Conservation (phyloP, 2,888 invertebrate species). For the Phyllotreta striolata region DNA sequence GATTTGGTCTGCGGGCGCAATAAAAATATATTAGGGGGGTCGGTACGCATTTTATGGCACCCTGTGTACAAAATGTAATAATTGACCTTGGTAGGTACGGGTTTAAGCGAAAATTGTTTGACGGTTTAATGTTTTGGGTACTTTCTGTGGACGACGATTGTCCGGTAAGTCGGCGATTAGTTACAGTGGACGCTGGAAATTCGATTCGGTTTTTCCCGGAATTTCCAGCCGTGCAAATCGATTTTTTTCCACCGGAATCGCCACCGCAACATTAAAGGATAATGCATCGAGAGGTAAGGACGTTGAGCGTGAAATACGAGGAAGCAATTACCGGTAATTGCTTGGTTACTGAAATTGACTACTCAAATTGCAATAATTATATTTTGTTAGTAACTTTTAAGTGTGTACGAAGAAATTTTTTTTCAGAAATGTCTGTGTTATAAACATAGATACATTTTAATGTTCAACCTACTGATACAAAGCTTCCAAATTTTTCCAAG, state of each 20-base stretch:
- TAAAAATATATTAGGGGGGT: conserved; percentile 36
- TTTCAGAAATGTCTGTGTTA: no score
- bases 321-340: not conserved
- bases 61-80: conserved; percentile 28
- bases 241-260: conserved; percentile 1
- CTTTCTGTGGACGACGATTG: conserved; percentile 15
- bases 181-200: conserved; percentile 29
- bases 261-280: conserved; percentile 17
- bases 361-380: no score
- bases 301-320: not conserved
- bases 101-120: conserved; percentile 25
- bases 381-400: no score
- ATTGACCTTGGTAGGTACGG: conserved; percentile 35
- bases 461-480: no score
- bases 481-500: no score
- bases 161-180: conserved; percentile 23
- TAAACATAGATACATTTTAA: no score
- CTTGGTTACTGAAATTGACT: not conserved
- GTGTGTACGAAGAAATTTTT: no score
- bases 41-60: conserved; percentile 29
- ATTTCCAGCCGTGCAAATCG: conserved; percentile 1
- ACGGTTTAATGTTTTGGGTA: conserved; percentile 32
- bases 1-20: conserved; percentile 36
- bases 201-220: conserved; percentile 27
- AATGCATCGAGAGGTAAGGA: not conserved